These are phyloP conservation scores for Pica pica DNA, from an alignment of 2,113 vertebrate species.

Conservation along the genomic window DNA sequence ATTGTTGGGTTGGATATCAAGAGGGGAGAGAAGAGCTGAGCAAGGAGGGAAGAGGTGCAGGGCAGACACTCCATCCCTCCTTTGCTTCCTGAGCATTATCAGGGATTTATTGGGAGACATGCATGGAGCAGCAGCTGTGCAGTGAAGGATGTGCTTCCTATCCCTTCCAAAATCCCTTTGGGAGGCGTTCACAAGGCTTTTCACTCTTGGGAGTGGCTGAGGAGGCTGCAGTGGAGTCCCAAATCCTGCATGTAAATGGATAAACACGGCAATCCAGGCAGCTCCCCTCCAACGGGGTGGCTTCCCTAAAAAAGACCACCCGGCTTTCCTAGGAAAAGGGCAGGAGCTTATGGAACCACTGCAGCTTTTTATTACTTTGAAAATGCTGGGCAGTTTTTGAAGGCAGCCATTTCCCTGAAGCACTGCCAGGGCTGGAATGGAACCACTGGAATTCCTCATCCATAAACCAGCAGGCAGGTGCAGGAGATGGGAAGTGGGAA, in stretches of 20 bases:
- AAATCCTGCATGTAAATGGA: background rate
- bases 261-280: background rate
- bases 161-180: background rate
- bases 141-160: background rate
- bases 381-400: background rate
- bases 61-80: background rate
- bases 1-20: background rate
- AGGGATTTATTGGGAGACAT: background rate
- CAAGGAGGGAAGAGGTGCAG: background rate
- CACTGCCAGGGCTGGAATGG: rapidly evolving
- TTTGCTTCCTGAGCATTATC: background rate
- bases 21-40: background rate
- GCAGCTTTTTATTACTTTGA: background rate
- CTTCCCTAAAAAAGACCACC: background rate
- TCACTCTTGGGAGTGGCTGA: background rate
- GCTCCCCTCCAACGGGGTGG: background rate
- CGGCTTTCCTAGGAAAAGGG: background rate
- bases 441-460: background rate
- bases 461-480: background rate
- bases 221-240: background rate
- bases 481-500: background rate
- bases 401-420: background rate
- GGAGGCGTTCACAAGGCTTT: background rate
- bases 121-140: background rate
- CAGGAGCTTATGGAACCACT: background rate